These are phyloP conservation scores for Diploptera punctata DNA, from an alignment of 2,888 invertebrate genomes.

Conservation along the genomic window DNA sequence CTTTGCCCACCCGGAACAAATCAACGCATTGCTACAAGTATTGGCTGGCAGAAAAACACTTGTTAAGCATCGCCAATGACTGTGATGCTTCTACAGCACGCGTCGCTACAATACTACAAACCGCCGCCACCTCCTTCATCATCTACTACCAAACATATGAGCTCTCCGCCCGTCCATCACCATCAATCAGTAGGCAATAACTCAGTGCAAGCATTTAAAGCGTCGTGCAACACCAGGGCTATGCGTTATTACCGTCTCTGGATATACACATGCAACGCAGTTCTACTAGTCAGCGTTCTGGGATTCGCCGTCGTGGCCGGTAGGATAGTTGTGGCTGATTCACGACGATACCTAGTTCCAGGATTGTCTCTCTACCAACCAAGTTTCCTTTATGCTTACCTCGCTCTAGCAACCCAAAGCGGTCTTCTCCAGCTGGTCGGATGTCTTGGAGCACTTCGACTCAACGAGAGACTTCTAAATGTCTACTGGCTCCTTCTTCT, in stretches of 20 bases:
- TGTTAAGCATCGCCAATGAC: slow-evolving; percentile 40
- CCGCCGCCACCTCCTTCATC: slow-evolving; percentile 59
- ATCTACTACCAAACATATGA: slow-evolving; percentile 57
- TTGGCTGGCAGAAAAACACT: slow-evolving; percentile 16
- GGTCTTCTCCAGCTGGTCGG: slow-evolving; percentile 75
- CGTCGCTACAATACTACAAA: slow-evolving; percentile 41
- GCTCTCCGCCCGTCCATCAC: slow-evolving; percentile 18
- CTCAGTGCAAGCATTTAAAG: slow-evolving; percentile 13
- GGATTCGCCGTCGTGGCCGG: slow-evolving; percentile 79
- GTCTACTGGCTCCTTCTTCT: slow-evolving; percentile 84
- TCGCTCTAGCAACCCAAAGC: slow-evolving; percentile 77
- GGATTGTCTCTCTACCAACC: slow-evolving; percentile 80
- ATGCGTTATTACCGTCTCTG: slow-evolving; percentile 88
- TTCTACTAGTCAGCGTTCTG: slow-evolving; percentile 81
- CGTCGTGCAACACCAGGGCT: slow-evolving; percentile 51
- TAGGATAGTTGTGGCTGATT: slow-evolving; percentile 53
- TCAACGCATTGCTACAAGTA: not conserved
- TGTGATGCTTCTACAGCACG: slow-evolving; percentile 44
- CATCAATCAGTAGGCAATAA: too few relatives aligned
- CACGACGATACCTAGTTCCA: slow-evolving; percentile 66
- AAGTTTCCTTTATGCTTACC: slow-evolving; percentile 83
- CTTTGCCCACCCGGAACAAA: too few relatives aligned
- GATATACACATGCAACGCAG: slow-evolving; percentile 93
- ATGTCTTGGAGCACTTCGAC: slow-evolving; percentile 79
- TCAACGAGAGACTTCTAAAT: slow-evolving; percentile 81